Evolutionary conservation across 1,140 invertebrate species (phyloP), one percentile per base, ranked within the genome.

Genomic region (Lycorma delicatula): DNA sequence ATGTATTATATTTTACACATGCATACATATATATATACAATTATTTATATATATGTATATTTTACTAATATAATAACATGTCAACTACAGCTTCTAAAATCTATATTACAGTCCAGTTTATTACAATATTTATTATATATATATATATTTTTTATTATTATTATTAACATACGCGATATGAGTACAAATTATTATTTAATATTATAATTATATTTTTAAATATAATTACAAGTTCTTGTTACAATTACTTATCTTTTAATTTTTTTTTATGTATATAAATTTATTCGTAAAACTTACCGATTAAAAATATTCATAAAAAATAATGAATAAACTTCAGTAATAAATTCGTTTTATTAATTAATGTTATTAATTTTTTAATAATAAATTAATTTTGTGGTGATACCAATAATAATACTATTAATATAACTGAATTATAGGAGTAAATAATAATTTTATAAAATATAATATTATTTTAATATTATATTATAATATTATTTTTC

Each of bases 341-440:
- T 28, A 51, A 51, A 51, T 51, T 51, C 49, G 49, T 51, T 51
- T 51, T 12, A 51, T 44, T 44, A 44, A 44, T 44, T 44, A 44
- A 20, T 44, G 41, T 44, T 44, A 44, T 44, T 44, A 44, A 20
- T 44, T 44, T 20, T n/a, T n/a, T n/a, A n/a, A n/a, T n/a, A n/a
- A n/a, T n/a, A n/a, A n/a, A n/a, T n/a, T n/a, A n/a, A n/a, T n/a
- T n/a, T n/a, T n/a, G n/a, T n/a, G n/a, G n/a, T n/a, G n/a, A n/a
- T n/a, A n/a, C n/a, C n/a, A n/a, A n/a, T n/a, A n/a, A n/a, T n/a
- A n/a, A n/a, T n/a, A n/a, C n/a, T n/a, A n/a, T n/a, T n/a, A n/a
- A n/a, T n/a, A n/a, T n/a, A n/a, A n/a, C n/a, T n/a, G n/a, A n/a
- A n/a, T n/a, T n/a, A n/a, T n/a, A n/a, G n/a, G n/a, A n/a, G n/a